Evolutionary conservation across 2,113 vertebrate genomes (phyloP), one percentile per base, ranked within the genome.

Genomic region (Varanus salvator): DNA sequence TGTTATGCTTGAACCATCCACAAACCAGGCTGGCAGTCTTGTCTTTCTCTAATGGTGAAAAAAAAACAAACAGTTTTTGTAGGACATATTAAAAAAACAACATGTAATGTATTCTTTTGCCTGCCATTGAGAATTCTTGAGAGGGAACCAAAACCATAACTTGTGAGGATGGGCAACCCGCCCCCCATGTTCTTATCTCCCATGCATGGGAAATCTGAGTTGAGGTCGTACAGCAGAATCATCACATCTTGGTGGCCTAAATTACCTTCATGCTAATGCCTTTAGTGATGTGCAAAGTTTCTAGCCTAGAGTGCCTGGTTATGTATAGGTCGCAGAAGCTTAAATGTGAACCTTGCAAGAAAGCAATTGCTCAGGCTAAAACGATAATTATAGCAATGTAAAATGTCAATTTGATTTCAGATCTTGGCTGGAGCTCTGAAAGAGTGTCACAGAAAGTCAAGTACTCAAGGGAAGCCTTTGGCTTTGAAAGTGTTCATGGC

Each of bases 401-500:
- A 95, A n/a, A 21, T 77, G 2, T n/a, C 44, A 93, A 84, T 8
- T 91, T 91, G 1, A 83, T 84, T 84, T 17, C 92, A 99, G 99
- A 99, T 99, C 92, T 91, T 99, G 95, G 99, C 99, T 48, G 96
- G 97, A 0, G 98, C 99, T 34, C 95, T 99, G 95, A 98, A 92
- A 0, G 98, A 98, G 57, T 98, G 98, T 95, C 96, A 99, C 91
- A 97, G 96, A 86, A 98, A 97, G 50, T 99, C 99, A 77, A 98
- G 96, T 68, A 96, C 96, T 27, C 93, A 96, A 6, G 97, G 98
- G 34, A 90, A 97, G 71, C 98, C 98, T 0, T 96, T 99, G 91
- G 96, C 97, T 91, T 97, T 99, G 95, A 99, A 98, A 94, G 94
- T 99, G 80, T 99, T 99, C 86, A 96, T 99, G 88, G 99, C 99